Conservation (phyloP, 2,113 vertebrate species). For the Epinephelus cyanopodus region DNA sequence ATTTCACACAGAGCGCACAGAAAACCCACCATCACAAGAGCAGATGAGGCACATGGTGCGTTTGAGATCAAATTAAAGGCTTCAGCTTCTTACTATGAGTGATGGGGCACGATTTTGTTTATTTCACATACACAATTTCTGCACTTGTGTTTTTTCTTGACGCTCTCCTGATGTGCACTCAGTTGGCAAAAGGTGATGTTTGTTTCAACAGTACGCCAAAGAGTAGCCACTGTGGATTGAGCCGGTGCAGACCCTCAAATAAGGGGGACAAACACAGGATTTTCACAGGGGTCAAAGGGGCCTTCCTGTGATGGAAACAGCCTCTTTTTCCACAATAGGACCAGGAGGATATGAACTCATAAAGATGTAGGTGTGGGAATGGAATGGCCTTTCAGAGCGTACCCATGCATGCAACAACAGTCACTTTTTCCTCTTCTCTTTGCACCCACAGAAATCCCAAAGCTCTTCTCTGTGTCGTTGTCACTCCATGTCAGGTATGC, state of each 20-base stretch:
- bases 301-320: slow-evolving; percentile 64
- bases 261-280: slow-evolving; percentile 40
- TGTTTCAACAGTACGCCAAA: not conserved
- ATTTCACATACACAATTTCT: not conserved
- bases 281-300: slow-evolving; percentile 66
- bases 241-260: slow-evolving; percentile 37
- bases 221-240: not conserved
- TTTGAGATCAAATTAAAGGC: not conserved
- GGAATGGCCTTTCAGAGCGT: slow-evolving; percentile 57
- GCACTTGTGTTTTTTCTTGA: not conserved
- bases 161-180: not conserved
- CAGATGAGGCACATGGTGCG: not conserved
- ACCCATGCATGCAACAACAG: slow-evolving; percentile 7
- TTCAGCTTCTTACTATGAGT: not conserved
- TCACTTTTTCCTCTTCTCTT: slow-evolving; percentile 39
- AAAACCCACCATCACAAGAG: not conserved
- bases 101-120: not conserved
- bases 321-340: slow-evolving; percentile 65
- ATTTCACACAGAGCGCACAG: slow-evolving; percentile 20
- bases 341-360: slow-evolving; percentile 67
- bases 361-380: slow-evolving; percentile 70
- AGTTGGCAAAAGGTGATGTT: not conserved
- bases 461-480: slow-evolving; percentile 22
- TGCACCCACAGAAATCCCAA: slow-evolving; percentile 17
- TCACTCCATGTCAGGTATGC: slow-evolving; percentile 47